These are phyloP conservation scores for Drosophila borealis DNA, from an alignment of 2,888 invertebrate genomes.

Conservation along the genomic window DNA sequence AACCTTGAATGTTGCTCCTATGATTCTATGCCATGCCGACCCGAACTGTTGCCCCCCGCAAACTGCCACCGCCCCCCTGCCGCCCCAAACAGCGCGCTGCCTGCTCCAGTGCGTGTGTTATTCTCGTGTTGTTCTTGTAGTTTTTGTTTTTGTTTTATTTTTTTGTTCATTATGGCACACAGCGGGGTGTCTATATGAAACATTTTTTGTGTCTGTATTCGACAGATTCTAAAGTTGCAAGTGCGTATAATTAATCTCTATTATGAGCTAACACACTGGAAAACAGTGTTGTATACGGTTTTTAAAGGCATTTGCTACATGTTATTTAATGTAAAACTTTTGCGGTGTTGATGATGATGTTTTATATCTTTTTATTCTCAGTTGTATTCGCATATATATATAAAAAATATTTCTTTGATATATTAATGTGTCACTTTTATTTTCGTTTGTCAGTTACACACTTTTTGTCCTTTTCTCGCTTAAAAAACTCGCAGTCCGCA, in stretches of 20 bases:
- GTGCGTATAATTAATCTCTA: constrained; percentile 44
- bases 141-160: constrained; percentile 11
- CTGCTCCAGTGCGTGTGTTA: constrained; percentile 36
- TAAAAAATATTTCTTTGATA: too few relatives aligned
- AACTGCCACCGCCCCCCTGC: not conserved
- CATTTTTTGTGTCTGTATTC: constrained; percentile 10
- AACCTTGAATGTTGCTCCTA: constrained; percentile 82
- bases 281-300: not conserved
- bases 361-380: not conserved
- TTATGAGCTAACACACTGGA: constrained; percentile 10
- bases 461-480: too few relatives aligned
- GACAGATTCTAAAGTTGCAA: constrained; percentile 39
- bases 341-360: not conserved
- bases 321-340: too few relatives aligned
- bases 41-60: constrained; percentile 3
- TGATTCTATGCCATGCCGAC: constrained; percentile 51
- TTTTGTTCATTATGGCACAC: constrained; percentile 59
- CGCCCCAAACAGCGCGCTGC: too few relatives aligned
- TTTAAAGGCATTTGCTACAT: not conserved
- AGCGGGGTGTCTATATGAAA: constrained; percentile 48
- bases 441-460: not conserved
- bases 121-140: constrained; percentile 25
- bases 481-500: too few relatives aligned
- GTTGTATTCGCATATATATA: too few relatives aligned
- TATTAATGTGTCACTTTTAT: too few relatives aligned